Evolutionary conservation across 1,140 invertebrate genomes (phyloP).

Genomic region (Lordiphosa stackelbergi): DNA sequence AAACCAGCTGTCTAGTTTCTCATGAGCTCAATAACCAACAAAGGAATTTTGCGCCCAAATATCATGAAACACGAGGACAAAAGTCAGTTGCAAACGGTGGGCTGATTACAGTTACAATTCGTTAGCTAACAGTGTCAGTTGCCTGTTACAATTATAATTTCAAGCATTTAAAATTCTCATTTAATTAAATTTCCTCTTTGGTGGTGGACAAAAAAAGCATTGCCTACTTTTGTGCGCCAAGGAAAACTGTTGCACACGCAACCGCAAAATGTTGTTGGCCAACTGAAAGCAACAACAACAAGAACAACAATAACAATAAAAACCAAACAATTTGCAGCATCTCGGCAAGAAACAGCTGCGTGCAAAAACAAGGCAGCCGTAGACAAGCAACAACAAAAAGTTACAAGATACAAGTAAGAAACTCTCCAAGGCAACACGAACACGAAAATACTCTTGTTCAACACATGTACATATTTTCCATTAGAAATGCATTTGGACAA

Average conservation of each 20-base stretch:
- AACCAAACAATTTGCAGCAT: slow-evolving; percentile 54
- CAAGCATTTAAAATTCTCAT: slow-evolving; percentile 32
- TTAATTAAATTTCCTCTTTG: slow-evolving; percentile 68
- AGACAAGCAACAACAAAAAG: slow-evolving; percentile 7
- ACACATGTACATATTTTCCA: not conserved
- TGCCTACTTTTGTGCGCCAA: slow-evolving; percentile 50
- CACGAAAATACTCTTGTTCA: slow-evolving; percentile 2
- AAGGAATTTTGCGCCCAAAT: slow-evolving; percentile 8
- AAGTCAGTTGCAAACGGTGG: slow-evolving; percentile 52
- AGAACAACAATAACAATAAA: slow-evolving; percentile 41
- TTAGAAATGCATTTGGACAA: no score
- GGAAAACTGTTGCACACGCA: slow-evolving; percentile 56
- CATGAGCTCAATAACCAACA: slow-evolving; percentile 32
- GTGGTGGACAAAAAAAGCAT: slow-evolving; percentile 28
- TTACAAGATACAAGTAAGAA: no score
- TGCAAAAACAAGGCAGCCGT: slow-evolving; percentile 14
- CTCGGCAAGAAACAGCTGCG: slow-evolving; percentile 61
- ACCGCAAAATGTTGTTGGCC: slow-evolving; percentile 54
- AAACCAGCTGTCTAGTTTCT: slow-evolving; percentile 59
- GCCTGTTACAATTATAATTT: slow-evolving; percentile 5
- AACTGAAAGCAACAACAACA: slow-evolving; percentile 23
- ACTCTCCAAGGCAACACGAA: slow-evolving; percentile 4
- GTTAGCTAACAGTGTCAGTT: slow-evolving; percentile 21
- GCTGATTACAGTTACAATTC: slow-evolving; percentile 41
- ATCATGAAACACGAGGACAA: slow-evolving; percentile 13